Evolutionary conservation across 2,797 vertebrate species (phyloP).

Genomic region (Acanthiza pusilla): DNA sequence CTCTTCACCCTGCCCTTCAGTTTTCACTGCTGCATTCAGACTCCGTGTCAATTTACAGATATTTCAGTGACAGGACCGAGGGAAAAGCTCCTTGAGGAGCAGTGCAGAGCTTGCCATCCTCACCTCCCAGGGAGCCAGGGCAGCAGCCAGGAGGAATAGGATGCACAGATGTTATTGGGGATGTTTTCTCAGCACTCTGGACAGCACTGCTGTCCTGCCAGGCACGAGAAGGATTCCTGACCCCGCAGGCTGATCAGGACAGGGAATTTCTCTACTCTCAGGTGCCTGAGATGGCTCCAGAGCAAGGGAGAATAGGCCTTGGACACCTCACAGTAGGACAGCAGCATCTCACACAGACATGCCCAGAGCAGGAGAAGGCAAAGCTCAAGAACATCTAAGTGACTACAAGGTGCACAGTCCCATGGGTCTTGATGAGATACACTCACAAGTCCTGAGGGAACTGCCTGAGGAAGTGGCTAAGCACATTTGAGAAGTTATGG

Average conservation of each 20-base stretch:
- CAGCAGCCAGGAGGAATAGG: not conserved
- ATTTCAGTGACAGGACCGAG: not conserved
- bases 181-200: not conserved
- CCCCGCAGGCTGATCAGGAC: rapidly evolving
- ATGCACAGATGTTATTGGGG: too few species aligned
- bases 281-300: not conserved
- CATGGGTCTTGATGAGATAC: not conserved
- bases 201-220: not conserved
- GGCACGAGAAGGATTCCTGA: not conserved
- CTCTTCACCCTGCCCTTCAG: not conserved
- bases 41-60: not conserved
- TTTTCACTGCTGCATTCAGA: not conserved
- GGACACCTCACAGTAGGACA: not conserved
- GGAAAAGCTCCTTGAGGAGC: not conserved
- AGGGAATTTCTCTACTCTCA: not conserved
- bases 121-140: too few species aligned
- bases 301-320: not conserved
- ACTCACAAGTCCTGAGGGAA: rapidly evolving
- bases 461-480: not conserved
- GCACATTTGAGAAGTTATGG: not conserved
- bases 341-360: not conserved
- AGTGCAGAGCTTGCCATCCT: not conserved
- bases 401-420: not conserved
- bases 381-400: not conserved
- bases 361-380: rapidly evolving